A percentile compares a stretch with the other conserved stretches of the same genome.
Evolutionary conservation across 2,888 invertebrate genomes (phyloP).

Genomic region (Spisula solida): DNA sequence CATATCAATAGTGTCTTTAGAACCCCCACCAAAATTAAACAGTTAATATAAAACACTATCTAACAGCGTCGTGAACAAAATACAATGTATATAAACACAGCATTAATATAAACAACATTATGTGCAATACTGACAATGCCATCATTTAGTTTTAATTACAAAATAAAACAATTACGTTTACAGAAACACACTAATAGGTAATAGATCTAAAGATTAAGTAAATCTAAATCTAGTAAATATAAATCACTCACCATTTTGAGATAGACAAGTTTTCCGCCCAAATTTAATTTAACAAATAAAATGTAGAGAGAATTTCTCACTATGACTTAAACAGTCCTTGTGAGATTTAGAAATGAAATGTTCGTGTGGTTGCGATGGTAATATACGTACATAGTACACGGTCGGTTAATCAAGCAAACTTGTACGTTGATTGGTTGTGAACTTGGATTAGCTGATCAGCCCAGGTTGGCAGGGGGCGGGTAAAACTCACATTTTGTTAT

Average conservation of each 20-base stretch:
- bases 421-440: no score
- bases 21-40: not conserved
- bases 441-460: not conserved
- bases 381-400: slow-evolving; percentile 1
- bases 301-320: slow-evolving; percentile 21
- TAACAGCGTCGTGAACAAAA: not conserved
- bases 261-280: not conserved
- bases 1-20: not conserved
- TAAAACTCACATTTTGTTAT: not conserved
- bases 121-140: not conserved
- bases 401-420: not conserved
- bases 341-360: slow-evolving; percentile 5
- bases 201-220: not conserved
- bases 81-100: not conserved
- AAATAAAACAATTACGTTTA: not conserved
- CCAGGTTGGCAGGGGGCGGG: not conserved
- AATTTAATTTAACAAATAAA: not conserved
- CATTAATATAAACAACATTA: not conserved
- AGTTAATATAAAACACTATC: not conserved
- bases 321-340: slow-evolving; percentile 41
- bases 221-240: not conserved
- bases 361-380: not conserved
- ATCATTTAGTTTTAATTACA: not conserved
- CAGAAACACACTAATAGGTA: not conserved
- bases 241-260: slow-evolving; percentile 32